A percentile compares a stretch with the other conserved stretches of the same genome.
Conservation (phyloP, 2,113 vertebrate species). For the Bucco capensis region DNA sequence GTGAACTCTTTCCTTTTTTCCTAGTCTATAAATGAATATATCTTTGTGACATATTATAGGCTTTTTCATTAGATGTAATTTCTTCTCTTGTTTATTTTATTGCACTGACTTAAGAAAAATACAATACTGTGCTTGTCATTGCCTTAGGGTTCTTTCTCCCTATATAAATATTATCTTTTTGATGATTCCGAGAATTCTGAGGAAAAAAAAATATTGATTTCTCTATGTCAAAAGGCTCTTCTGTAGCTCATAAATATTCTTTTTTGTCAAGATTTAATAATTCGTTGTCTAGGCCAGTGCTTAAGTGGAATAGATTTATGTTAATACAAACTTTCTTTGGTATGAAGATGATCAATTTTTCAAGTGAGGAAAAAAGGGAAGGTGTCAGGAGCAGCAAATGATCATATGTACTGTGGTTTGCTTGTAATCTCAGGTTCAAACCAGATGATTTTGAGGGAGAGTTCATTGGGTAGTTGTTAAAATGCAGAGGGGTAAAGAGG, state of each 20-base stretch:
- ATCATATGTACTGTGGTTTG: neutral
- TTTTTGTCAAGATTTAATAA: slow-evolving; percentile 61
- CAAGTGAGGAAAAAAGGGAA: slow-evolving; percentile 14
- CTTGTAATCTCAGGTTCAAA: neutral
- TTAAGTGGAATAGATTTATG: slow-evolving; percentile 65
- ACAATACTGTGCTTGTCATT: neutral
- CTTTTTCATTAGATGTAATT: slow-evolving; percentile 23
- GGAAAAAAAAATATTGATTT: slow-evolving; percentile 26
- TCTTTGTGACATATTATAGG: neutral
- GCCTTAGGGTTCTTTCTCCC: neutral
- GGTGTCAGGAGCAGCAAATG: slow-evolving; percentile 28
- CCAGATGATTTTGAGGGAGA: neutral
- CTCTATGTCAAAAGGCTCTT: slow-evolving; percentile 49
- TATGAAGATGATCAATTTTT: slow-evolving; percentile 44
- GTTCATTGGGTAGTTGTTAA: neutral
- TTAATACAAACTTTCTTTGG: slow-evolving; percentile 53
- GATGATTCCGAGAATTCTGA: slow-evolving; percentile 43
- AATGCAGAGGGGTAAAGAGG: neutral
- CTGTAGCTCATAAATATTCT: slow-evolving; percentile 47
- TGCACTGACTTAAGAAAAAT: neutral
- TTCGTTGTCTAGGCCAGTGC: slow-evolving; percentile 36
- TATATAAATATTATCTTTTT: slow-evolving; percentile 31
- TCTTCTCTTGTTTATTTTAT: slow-evolving; percentile 56
- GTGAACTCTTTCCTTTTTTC: neutral
- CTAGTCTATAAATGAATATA: neutral